Evolutionary conservation across 2,888 invertebrate genomes (phyloP).

Genomic region (Adelognathus sp.): DNA sequence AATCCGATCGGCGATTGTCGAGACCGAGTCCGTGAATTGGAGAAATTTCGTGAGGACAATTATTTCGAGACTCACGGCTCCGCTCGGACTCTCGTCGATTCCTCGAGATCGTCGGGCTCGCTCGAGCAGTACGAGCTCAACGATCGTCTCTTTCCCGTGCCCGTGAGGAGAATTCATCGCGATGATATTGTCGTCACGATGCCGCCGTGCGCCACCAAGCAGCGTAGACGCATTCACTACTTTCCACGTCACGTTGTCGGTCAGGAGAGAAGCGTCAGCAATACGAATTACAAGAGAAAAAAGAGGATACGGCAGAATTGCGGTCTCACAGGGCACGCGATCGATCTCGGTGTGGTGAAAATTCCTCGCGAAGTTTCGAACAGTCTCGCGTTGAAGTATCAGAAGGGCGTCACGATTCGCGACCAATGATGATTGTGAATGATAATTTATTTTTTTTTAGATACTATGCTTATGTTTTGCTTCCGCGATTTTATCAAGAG

Average conservation of each 20-base stretch:
- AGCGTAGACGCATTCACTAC: slow-evolving; percentile 72
- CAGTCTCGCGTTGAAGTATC: slow-evolving; percentile 71
- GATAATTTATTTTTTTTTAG: background rate
- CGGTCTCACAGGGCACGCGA: slow-evolving; percentile 72
- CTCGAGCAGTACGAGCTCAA: slow-evolving; percentile 84
- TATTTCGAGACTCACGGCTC: slow-evolving; percentile 86
- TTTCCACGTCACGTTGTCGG: slow-evolving; percentile 72
- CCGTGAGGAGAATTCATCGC: slow-evolving; percentile 74
- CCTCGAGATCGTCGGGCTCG: slow-evolving; percentile 77
- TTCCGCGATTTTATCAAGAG: background rate
- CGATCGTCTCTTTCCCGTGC: slow-evolving; percentile 83
- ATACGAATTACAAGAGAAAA: slow-evolving; percentile 52
- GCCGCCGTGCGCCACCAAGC: slow-evolving; percentile 68
- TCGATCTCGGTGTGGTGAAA: slow-evolving; percentile 72
- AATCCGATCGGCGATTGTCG: slow-evolving; percentile 16
- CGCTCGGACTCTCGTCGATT: slow-evolving; percentile 61
- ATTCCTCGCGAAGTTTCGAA: slow-evolving; percentile 63
- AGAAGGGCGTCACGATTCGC: slow-evolving; percentile 58
- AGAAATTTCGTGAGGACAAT: slow-evolving; percentile 83
- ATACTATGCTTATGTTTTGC: background rate
- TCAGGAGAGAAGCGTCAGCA: slow-evolving; percentile 65
- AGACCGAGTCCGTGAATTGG: slow-evolving; percentile 64
- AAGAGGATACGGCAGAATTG: slow-evolving; percentile 67
- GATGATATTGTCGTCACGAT: slow-evolving; percentile 70
- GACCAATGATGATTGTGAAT: slow-evolving; percentile 9